Percentiles rank a stretch among this genome's conserved stretches.
These are phyloP conservation scores for Hydriomena furcata DNA, from an alignment of 2,888 invertebrate genomes.

Conservation along the genomic window DNA sequence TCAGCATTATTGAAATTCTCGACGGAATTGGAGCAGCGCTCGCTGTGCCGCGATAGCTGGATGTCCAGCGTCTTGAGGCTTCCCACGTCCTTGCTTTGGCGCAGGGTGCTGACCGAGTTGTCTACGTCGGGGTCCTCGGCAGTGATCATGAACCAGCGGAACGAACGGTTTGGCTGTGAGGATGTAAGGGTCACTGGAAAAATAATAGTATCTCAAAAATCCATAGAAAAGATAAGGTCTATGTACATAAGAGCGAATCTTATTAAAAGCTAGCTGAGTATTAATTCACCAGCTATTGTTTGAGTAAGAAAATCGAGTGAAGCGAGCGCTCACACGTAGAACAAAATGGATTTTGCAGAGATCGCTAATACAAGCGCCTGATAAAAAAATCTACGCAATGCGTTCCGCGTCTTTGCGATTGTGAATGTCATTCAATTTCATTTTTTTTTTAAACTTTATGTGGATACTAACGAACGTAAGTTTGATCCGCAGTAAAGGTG, in stretches of 20 bases:
- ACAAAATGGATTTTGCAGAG: too few relatives aligned
- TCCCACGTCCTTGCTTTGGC: slow-evolving; percentile 57
- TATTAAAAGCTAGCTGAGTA: not conserved
- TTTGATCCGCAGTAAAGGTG: slow-evolving; percentile 63
- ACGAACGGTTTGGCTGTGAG: slow-evolving; percentile 48
- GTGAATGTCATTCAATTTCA: not conserved
- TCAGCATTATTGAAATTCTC: slow-evolving; percentile 69
- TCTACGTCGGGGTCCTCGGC: slow-evolving; percentile 70
- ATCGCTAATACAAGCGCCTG: not conserved
- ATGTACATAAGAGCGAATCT: too few relatives aligned
- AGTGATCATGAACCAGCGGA: slow-evolving; percentile 75
- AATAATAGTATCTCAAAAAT: too few relatives aligned
- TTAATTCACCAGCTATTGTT: too few relatives aligned
- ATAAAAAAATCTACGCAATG: not conserved
- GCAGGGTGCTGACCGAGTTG: slow-evolving; percentile 47
- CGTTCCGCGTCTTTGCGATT: not conserved
- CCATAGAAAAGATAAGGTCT: too few relatives aligned
- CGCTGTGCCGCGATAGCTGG: slow-evolving; percentile 63
- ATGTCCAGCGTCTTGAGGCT: slow-evolving; percentile 64
- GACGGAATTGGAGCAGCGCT: slow-evolving; percentile 63
- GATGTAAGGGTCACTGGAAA: slow-evolving; percentile 58
- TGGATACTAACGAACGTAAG: slow-evolving; percentile 67
- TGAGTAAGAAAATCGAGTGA: too few relatives aligned
- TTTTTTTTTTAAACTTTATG: not conserved
- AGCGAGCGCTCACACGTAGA: too few relatives aligned